Base-by-base conservation (phyloP, 2,113 vertebrate genomes). In the Hyaena hyaena region DNA sequence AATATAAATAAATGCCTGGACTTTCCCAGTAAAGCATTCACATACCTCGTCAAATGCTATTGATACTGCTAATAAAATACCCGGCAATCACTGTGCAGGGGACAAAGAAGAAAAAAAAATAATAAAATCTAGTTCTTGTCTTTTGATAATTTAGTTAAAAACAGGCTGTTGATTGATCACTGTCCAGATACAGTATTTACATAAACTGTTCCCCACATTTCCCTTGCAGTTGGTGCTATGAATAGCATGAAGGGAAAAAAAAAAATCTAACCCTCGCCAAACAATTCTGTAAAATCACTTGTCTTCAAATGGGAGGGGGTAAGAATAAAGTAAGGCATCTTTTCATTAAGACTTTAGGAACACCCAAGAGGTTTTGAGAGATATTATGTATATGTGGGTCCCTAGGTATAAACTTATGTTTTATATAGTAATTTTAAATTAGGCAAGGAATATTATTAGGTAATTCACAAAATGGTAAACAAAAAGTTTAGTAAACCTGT, bases 101-200 rank as follows among this genome's bases (percentile, higher is more conserved):
- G 31, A 48, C 43, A 94, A 53, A 76, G 65, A 81, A 35, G 73
- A 76, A 58, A 55, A 39, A 28, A 97, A 86, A 39, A 39, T 39
- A 39, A 80, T 84, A 80, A 58, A 19, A 91, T 55, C 45, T 55
- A 35, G 35, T 28, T 77, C n/a, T 88, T 82, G 43, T 58, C 88
- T 79, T 94, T 50, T 55, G 50, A 88, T 93, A 66, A 95, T 53
- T 80, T 88, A 24, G 45, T 73, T 84, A 84, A 87, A 96, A 93
- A 92, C 24, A 82, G 21, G n/a, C 31, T 14, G 4, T 79, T 31
- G 45, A 61, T 43, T 76, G 82, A 81, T 35, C 53, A 35, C 14
- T 88, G 58, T 94, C 33, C 23, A 31, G 55, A 96, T 35, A 90
- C 10, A n/a, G 35, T 76, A 76, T 81, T 95, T 93, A 92, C 12